Base-by-base conservation (phyloP, 2,888 invertebrate species). In the Agonopterix subpropinquella region DNA sequence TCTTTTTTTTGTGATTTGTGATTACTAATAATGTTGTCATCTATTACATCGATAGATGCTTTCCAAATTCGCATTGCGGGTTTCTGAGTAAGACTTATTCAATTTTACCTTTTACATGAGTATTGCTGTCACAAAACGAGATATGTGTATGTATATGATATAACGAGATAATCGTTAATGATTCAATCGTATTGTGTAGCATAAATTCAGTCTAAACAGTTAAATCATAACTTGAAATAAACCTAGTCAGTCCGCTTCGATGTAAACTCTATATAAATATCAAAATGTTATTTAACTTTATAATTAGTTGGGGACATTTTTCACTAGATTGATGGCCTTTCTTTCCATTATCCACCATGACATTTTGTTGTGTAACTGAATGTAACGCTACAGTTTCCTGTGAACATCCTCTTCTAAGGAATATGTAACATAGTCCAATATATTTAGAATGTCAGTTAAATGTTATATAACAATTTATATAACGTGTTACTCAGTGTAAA, bases 191-290 rank as follows among this genome's bases (percentile, higher is more conserved):
- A n/a, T n/a, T n/a, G n/a, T n/a, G n/a, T n/a, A n/a, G n/a, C n/a
- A 5, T 13, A 42, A 13, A 10, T n/a, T 1, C 13, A 49, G 62
- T 62, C 61, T 59, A 59, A 67, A 65, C 62, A 60, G 64, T 64
- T 58, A 55, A 57, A 45, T 58, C 61, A 44, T 48, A 50, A 57
- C 28, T 28, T 28, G 28, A 28, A 28, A 28, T 28, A 28, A 28
- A 62, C 67, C 75, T 75, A 75, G 75, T 75, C 75, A 75, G 28
- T 28, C 5, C 28, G 60, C 70, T 70, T 67, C 61, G 64, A 64
- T 58, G 44, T 44, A 10, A 59, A 63, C 50, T 54, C 41, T 48
- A 37, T 46, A 43, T 47, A 48, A 13, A 50, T 49, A 47, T 53
- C 51, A 51, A 52, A 49, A 47, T 52, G 45, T 45, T 51, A 49